A percentile compares a stretch with the other conserved stretches of the same genome.
Evolutionary conservation across 2,113 vertebrate genomes (phyloP).

Genomic region (Thryonomys swinderianus): DNA sequence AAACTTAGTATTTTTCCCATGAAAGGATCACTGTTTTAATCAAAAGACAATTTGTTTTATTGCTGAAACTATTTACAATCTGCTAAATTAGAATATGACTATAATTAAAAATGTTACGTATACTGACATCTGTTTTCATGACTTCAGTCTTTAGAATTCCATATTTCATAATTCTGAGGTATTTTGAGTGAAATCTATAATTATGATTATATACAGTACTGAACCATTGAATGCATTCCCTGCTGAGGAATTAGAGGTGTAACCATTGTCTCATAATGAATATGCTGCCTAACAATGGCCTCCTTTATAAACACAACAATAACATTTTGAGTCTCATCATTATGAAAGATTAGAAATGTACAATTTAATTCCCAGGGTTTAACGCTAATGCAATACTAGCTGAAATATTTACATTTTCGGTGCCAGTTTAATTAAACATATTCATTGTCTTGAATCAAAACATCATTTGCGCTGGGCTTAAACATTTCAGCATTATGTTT

Average conservation of each 20-base stretch:
- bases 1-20: neutral
- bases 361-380: constrained; percentile 81
- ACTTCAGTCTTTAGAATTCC: constrained; percentile 73
- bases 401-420: constrained; percentile 77
- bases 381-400: constrained; percentile 71
- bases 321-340: constrained; percentile 80
- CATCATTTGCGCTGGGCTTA: constrained; percentile 76
- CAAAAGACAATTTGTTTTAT: constrained; percentile 55
- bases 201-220: constrained; percentile 71
- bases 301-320: constrained; percentile 80
- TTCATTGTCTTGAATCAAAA: constrained; percentile 77
- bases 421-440: constrained; percentile 82
- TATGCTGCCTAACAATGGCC: constrained; percentile 77
- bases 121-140: constrained; percentile 22
- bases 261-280: constrained; percentile 81
- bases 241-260: constrained; percentile 80
- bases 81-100: constrained; percentile 59
- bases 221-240: constrained; percentile 73
- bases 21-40: neutral
- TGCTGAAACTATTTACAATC: constrained; percentile 49
- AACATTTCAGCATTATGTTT: constrained; percentile 69
- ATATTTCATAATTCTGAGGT: constrained; percentile 67
- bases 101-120: constrained; percentile 54
- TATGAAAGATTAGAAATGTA: constrained; percentile 81
- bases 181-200: constrained; percentile 66